Conservation (phyloP, 2,113 vertebrate species). For the Lepus timidus region DNA sequence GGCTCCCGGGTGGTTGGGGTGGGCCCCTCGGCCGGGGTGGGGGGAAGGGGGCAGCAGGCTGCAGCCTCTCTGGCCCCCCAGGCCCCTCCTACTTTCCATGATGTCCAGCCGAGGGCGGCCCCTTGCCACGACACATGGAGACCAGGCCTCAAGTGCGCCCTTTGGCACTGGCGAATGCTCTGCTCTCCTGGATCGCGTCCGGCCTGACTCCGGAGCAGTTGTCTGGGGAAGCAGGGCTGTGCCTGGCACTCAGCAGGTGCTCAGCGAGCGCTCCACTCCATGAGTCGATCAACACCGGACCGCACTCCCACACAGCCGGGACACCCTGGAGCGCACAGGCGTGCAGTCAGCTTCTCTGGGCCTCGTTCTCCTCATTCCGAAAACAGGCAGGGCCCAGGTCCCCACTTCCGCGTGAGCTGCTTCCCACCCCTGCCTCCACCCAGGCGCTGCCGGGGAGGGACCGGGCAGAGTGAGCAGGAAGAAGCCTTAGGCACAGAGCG, state of each 20-base stretch:
- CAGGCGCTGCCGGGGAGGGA: background rate
- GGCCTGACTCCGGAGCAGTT: background rate
- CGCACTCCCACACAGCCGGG: background rate
- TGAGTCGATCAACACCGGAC: background rate
- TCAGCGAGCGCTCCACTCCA: fast-evolving
- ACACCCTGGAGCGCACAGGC: too few species aligned
- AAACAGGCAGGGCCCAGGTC: background rate
- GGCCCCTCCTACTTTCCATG: background rate
- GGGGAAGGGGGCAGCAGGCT: background rate
- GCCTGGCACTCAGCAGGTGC: background rate
- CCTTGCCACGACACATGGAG: background rate
- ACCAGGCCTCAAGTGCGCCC: fast-evolving
- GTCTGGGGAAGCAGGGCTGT: background rate
- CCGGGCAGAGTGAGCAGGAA: background rate
- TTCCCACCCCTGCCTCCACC: background rate
- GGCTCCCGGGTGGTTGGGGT: too few species aligned
- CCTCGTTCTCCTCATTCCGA: background rate
- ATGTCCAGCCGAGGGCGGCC: background rate
- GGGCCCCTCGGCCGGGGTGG: background rate
- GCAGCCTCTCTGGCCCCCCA: background rate
- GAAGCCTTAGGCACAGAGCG: background rate
- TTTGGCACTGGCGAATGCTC: background rate
- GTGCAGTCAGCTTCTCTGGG: background rate
- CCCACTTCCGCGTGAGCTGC: background rate
- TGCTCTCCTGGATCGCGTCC: background rate